Conservation (phyloP, 1,140 invertebrate species). For the Penaeus chinensis region DNA sequence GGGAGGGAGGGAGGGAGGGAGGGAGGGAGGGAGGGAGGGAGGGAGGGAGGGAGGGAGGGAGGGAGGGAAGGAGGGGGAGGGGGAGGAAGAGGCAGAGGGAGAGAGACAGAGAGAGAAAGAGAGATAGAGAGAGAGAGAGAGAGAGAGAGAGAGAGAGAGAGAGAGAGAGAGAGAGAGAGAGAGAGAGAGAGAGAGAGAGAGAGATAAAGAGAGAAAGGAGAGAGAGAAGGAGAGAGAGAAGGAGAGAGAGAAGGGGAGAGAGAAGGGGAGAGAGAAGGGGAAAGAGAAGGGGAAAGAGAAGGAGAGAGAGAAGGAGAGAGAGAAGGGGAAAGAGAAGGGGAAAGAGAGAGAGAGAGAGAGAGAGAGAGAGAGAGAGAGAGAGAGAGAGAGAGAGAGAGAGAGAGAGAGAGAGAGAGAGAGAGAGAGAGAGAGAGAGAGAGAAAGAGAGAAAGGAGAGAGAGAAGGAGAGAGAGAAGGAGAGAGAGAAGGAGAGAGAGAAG, state of each 20-base stretch:
- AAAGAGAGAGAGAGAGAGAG: not conserved
- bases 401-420: not conserved
- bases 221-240: not conserved
- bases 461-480: not conserved
- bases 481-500: not conserved
- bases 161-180: not conserved
- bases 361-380: not conserved
- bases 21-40: not conserved
- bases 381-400: not conserved
- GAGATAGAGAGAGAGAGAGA: not conserved
- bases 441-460: not conserved
- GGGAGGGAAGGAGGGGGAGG: not conserved
- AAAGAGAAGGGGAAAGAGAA: constrained; percentile 3
- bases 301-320: not conserved
- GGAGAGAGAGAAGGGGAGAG: too few species aligned
- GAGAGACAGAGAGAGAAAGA: not conserved
- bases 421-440: not conserved
- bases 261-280: not conserved
- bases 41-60: not conserved
- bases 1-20: not conserved
- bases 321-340: not conserved
- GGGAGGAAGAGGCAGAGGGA: not conserved
- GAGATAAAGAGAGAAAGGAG: too few species aligned
- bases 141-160: too few species aligned
- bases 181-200: not conserved